Conservation (phyloP, 2,113 vertebrate genomes). For the Rattus rattus region DNA sequence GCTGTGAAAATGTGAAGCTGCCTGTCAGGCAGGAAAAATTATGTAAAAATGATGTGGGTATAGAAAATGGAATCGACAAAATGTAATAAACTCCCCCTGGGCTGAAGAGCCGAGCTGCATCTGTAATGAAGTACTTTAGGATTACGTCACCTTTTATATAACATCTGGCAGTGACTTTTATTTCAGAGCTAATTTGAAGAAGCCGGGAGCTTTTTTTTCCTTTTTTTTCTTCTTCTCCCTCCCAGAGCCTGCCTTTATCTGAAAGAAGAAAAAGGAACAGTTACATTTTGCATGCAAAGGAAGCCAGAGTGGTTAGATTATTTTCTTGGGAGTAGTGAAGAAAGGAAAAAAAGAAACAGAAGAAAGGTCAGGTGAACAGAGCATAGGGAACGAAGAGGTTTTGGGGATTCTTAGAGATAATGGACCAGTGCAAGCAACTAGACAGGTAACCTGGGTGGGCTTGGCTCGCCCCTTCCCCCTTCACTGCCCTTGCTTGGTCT, state of each 20-base stretch:
- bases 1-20: conserved; percentile 87
- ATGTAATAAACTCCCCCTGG: conserved; percentile 88
- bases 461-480: background rate
- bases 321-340: conserved; percentile 69
- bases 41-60: conserved; percentile 87
- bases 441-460: conserved; percentile 59
- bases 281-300: conserved; percentile 81
- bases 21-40: conserved; percentile 87
- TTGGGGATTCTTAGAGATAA: conserved; percentile 72
- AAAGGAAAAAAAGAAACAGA: conserved; percentile 73
- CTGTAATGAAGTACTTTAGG: conserved; percentile 87
- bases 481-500: background rate
- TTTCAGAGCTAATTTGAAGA: conserved; percentile 85
- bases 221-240: background rate
- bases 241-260: conserved; percentile 78
- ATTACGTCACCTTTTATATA: conserved; percentile 90
- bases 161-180: conserved; percentile 86
- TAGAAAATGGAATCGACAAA: conserved; percentile 87
- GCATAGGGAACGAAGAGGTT: conserved; percentile 68
- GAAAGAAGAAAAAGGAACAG: conserved; percentile 77
- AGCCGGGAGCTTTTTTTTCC: conserved; percentile 73
- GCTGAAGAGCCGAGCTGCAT: conserved; percentile 86
- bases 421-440: conserved; percentile 54
- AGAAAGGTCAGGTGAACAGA: conserved; percentile 75
- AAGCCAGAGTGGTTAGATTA: conserved; percentile 60